phyloP scores from a whole-genome alignment of 2,113 vertebrate genomes.

The Ciconia maguari region DNA sequence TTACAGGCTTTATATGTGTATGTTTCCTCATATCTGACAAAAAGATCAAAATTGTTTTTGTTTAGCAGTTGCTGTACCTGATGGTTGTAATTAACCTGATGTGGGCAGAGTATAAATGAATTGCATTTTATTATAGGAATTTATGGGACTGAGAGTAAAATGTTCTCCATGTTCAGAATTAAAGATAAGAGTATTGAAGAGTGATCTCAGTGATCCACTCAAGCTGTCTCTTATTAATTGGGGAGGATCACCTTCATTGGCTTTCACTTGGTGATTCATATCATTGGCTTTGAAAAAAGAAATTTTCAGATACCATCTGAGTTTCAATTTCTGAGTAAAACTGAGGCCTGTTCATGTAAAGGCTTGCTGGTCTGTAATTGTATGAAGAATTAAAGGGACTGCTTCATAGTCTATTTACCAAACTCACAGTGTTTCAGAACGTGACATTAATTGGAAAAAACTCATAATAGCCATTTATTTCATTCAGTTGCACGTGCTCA shows the following conservation, averaged over 20 bases:
- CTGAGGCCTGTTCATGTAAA: neutral
- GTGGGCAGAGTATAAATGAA: neutral
- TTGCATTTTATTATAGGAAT: neutral
- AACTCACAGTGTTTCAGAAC: neutral
- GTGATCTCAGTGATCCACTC: neutral
- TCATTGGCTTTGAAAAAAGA: neutral
- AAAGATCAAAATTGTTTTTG: neutral
- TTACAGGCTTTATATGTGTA: neutral
- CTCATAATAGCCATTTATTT: neutral
- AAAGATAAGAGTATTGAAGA: neutral
- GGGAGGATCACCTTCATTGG: neutral
- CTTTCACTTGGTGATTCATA: neutral
- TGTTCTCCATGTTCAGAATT: neutral
- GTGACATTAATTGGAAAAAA: neutral
- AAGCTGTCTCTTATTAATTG: neutral
- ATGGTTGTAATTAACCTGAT: neutral
- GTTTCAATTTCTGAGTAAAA: neutral
- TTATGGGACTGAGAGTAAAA: neutral
- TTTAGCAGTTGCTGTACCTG: neutral
- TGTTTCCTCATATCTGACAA: neutral
- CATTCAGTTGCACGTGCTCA: neutral
- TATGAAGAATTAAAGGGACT: neutral
- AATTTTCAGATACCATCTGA: neutral
- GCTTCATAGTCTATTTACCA: neutral
- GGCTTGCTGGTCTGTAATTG: neutral